A percentile compares a stretch with the other conserved stretches of the same genome.
Conservation (phyloP, 2,888 invertebrate species). For the Acrocyrtus sp. region DNA sequence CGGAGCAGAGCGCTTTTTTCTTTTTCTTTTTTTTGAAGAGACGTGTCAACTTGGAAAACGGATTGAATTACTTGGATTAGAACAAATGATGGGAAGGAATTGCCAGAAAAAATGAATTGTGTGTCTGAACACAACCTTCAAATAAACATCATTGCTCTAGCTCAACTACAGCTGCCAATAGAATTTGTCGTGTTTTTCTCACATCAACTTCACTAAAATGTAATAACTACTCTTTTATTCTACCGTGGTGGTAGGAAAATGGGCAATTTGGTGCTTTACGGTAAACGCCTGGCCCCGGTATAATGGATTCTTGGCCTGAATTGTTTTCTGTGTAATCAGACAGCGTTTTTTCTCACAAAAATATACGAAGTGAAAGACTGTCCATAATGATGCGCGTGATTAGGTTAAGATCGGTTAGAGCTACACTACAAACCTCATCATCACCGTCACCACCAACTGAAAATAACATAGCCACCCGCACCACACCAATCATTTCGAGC, state of each 20-base stretch:
- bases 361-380: constrained; percentile 4
- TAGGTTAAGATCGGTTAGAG: constrained; percentile 1
- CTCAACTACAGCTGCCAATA: neutral
- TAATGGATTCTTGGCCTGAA: neutral
- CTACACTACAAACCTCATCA: constrained; percentile 4
- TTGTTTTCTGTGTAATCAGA: neutral
- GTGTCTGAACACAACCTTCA: neutral
- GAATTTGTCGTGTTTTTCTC: neutral
- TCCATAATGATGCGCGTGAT: constrained; percentile 32
- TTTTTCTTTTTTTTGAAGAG: too few species aligned
- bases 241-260: neutral
- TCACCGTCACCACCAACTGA: constrained; percentile 26
- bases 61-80: constrained; percentile 18
- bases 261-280: constrained; percentile 21
- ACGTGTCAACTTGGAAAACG: constrained; percentile 38
- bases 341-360: neutral
- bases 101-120: constrained; percentile 10
- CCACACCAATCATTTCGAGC: constrained; percentile 13
- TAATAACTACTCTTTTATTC: neutral
- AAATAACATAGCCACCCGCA: constrained; percentile 38
- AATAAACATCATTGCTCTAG: neutral
- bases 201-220: neutral
- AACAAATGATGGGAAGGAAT: constrained; percentile 17
- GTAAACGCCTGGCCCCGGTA: constrained; percentile 14
- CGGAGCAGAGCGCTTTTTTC: too few species aligned